phyloP scores from a whole-genome alignment of 2,797 vertebrate species.

The Sebastes jordani region DNA sequence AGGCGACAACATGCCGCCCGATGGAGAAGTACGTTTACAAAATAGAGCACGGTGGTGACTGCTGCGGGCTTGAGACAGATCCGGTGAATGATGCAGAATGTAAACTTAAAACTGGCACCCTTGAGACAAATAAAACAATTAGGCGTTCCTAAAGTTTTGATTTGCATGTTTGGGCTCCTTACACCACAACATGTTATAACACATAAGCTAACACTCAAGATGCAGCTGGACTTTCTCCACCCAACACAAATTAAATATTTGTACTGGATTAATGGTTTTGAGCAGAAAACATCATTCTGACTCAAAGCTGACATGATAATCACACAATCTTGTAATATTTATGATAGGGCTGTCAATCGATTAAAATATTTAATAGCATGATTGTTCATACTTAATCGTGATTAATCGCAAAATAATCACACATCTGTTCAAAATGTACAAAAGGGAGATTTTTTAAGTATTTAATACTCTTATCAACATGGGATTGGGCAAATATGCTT shows the following conservation, averaged over 20 bases:
- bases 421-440: no score
- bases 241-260: background rate
- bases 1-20: conserved; percentile 49
- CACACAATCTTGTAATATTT: background rate
- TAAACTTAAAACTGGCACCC: background rate
- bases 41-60: background rate
- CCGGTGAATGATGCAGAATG: background rate
- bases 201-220: background rate
- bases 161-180: background rate
- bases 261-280: background rate
- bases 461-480: no score
- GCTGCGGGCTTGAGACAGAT: background rate
- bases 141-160: background rate
- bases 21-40: background rate
- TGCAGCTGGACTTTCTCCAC: background rate
- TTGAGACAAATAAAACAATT: background rate
- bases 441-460: no score
- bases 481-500: no score
- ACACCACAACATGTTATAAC: background rate
- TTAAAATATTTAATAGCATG: no score
- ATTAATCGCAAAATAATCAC: no score
- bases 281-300: background rate
- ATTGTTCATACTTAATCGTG: no score
- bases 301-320: background rate
- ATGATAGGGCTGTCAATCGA: no score